A percentile compares a stretch with the other conserved stretches of the same genome.
phyloP scores from a whole-genome alignment of 2,113 vertebrate species.

The Natator depressus region DNA sequence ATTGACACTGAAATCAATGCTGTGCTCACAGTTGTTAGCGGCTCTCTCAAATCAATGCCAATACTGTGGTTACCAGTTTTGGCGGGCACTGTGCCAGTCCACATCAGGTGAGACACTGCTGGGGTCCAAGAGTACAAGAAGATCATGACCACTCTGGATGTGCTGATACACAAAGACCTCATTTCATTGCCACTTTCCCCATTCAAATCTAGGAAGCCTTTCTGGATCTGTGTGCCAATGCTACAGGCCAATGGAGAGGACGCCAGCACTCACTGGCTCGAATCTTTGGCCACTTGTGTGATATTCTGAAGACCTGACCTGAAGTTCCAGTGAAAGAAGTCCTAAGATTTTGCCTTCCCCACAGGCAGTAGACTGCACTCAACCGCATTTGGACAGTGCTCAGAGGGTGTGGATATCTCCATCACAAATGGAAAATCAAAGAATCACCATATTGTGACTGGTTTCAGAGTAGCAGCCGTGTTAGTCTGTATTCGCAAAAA shows the following conservation, averaged over 20 bases:
- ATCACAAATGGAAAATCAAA: neutral
- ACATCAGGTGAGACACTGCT: neutral
- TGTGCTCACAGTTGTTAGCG: neutral
- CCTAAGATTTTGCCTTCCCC: neutral
- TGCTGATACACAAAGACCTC: neutral
- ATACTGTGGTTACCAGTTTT: neutral
- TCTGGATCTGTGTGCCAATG: neutral
- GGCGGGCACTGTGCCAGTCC: neutral
- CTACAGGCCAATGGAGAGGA: neutral
- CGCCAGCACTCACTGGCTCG: neutral
- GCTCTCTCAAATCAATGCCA: neutral
- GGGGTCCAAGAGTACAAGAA: neutral
- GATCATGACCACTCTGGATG: neutral
- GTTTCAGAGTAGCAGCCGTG: too few relatives aligned
- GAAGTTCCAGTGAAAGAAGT: too few relatives aligned
- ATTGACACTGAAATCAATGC: neutral
- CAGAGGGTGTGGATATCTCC: neutral
- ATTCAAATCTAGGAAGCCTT: neutral
- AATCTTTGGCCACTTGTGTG: neutral
- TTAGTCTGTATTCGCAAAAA: too few relatives aligned
- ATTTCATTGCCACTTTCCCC: neutral
- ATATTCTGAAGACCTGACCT: neutral
- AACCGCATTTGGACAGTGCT: neutral
- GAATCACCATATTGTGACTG: neutral
- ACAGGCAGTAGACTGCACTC: neutral